These are phyloP conservation scores for Adelosebastes latens DNA, from an alignment of 2,797 vertebrate species.

Conservation along the genomic window DNA sequence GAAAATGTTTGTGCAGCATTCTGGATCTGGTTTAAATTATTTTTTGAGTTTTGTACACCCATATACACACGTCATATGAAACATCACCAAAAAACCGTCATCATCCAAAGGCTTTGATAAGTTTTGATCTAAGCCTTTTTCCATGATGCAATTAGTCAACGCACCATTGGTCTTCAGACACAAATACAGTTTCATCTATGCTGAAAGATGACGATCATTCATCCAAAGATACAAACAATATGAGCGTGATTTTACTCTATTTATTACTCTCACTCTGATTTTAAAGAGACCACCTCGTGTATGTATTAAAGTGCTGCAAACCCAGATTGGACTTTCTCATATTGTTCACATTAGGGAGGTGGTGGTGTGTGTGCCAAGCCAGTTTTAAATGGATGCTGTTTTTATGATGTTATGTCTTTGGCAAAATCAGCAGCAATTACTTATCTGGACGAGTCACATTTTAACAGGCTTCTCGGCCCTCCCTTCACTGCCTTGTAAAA, in stretches of 20 bases:
- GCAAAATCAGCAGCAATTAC: constrained; percentile 68
- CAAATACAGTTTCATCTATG: not conserved
- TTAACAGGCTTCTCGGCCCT: constrained; percentile 67
- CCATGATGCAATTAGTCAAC: not conserved
- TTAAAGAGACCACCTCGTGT: constrained; percentile 51
- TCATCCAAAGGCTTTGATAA: too few relatives aligned
- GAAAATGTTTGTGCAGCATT: not conserved
- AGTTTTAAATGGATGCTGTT: constrained; percentile 58
- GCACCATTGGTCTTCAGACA: not conserved
- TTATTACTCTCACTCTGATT: constrained; percentile 23
- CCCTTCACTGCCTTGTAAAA: constrained; percentile 69
- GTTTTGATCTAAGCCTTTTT: not conserved
- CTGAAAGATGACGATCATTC: not conserved
- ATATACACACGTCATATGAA: not conserved
- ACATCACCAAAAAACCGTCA: too few relatives aligned
- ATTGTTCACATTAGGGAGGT: constrained; percentile 49
- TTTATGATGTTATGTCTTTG: constrained; percentile 70
- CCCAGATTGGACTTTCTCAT: constrained; percentile 41
- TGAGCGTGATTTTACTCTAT: not conserved
- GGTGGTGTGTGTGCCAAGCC: constrained; percentile 33
- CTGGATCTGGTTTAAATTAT: not conserved
- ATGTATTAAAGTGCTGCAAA: constrained; percentile 36
- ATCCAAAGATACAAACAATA: not conserved
- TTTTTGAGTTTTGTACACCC: not conserved
- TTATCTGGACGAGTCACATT: constrained; percentile 69